Evolutionary conservation across 2,113 vertebrate species (phyloP), one percentile per base, ranked within the genome.

Genomic region (Pelecanoides urinatrix): DNA sequence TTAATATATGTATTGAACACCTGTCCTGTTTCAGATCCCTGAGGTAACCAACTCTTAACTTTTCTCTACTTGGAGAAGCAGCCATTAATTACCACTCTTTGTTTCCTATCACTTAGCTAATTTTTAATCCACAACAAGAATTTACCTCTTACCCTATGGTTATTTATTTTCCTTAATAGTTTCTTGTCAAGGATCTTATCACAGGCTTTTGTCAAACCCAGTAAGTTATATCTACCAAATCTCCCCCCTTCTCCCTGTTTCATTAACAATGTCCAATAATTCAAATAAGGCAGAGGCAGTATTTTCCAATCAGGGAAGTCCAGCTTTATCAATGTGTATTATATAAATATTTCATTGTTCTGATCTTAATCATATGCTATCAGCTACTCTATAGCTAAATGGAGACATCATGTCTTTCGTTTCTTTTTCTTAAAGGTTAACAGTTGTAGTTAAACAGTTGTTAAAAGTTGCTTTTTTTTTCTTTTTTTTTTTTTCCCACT

Each of bases 81-180:
- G 63, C 56, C 88, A 91, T 97, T 96, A 94, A 95, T 96, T 96
- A 84, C 72, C 36, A 78, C 30, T 91, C 86, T 96, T 97, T 97
- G 77, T 95, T 97, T 96, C 78, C 90, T 96, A 88, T 72, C 93
- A 91, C 90, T 96, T 95, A 95, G 74, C 83, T 94, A 95, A 81
- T 96, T 95, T 97, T 97, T 94, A 97, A 96, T 96, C 84, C 92
- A 85, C 86, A 97, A 91, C 77, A 96, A 94, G 80, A 94, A 97
- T 97, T 97, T 97, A 86, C 74, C 36, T 93, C 86, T 90, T 95
- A 95, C 52, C 47, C 73, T 50, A 20, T 90, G 59, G 75, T 88
- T 96, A 94, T 96, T 90, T 95, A 59, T 97, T 96, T 97, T 95
- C 50, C 70, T 63, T 96, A 96, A 96, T 91, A 86, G 92, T 88